Evolutionary conservation across 1,140 invertebrate genomes (phyloP), one percentile per base, ranked within the genome.

Genomic region (Lepidostoma basale): DNA sequence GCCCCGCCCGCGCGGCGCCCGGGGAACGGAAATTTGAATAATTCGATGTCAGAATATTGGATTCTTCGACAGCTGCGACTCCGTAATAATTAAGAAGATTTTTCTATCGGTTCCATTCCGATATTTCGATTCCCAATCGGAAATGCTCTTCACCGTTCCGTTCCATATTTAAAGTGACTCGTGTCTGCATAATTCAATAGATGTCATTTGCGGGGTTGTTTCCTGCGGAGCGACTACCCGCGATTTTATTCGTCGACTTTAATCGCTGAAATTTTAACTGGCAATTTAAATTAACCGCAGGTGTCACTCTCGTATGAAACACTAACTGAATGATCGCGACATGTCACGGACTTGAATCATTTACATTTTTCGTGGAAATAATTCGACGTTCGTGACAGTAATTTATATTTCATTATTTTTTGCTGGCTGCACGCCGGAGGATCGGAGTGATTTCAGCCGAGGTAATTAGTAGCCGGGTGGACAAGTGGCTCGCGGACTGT

Each of bases 101-200:
- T 66, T 68, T 60, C 60, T 64, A 30, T 52, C 62, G 47, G 60
- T 30, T 36, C 52, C 40, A 39, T 68, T 39, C 67, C 49, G 52
- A 64, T 69, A 56, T 62, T 56, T 18, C 58, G 36, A 47, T 59
- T 47, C 30, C 30, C 30, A 54, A 16, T 40, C 28, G 44, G 45
- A 54, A 54, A 52, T 49, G 67, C 33, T 65, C 47, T 39, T 56
- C 49, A 26, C 23, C 47, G 62, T 52, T 40, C 23, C 47, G 62
- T 52, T 42, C 69, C 66, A 69, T 64, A 72, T 69, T 72, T 62
- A 68, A 69, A 72, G 69, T 62, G 70, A 72, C 70, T 69, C 70
- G 70, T 65, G 62, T 72, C 70, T 72, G 70, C 70, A 72, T 72
- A 72, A 72, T 72, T 72, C 70, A 65, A 69, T 66, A 49, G 70